Conservation (phyloP, 2,888 invertebrate genomes). For the Drosophila subsilvestris region DNA sequence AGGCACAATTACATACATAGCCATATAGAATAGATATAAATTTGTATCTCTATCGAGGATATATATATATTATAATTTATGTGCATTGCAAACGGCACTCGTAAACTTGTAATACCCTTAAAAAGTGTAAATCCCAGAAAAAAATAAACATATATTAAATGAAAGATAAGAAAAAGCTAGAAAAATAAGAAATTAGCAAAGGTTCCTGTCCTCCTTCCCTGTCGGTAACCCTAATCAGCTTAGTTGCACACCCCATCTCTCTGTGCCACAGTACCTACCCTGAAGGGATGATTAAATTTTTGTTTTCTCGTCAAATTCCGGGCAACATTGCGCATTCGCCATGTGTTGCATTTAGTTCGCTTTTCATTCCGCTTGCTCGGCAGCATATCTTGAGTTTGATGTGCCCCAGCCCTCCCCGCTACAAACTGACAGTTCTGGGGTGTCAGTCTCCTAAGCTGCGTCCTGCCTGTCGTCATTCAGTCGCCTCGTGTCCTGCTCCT, state of each 20-base stretch:
- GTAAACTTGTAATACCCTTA: neutral
- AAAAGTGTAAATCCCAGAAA: neutral
- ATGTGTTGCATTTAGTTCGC: conserved; percentile 65
- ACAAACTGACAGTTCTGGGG: conserved; percentile 12
- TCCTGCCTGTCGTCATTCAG: conserved; percentile 13
- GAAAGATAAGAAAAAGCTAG: neutral
- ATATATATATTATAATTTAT: too few relatives aligned
- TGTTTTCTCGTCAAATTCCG: conserved; percentile 50
- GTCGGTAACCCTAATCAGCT: conserved; percentile 74
- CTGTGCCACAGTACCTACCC: conserved; percentile 6
- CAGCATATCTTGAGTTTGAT: conserved; percentile 31
- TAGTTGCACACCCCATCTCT: conserved; percentile 39
- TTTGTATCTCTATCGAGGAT: too few relatives aligned
- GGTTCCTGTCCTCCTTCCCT: neutral
- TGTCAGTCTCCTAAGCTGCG: conserved; percentile 41
- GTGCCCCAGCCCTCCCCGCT: neutral
- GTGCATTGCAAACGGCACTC: too few relatives aligned
- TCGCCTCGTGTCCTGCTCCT: neutral
- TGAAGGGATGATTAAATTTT: conserved; percentile 70
- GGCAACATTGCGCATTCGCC: conserved; percentile 65
- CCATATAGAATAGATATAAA: too few relatives aligned
- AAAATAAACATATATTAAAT: neutral
- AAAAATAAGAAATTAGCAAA: conserved; percentile 31
- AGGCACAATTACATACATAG: too few relatives aligned
- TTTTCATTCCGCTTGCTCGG: conserved; percentile 4